Percentiles rank a stretch among this genome's conserved stretches.
Conservation (phyloP, 2,797 vertebrate species). For the Pampus argenteus region DNA sequence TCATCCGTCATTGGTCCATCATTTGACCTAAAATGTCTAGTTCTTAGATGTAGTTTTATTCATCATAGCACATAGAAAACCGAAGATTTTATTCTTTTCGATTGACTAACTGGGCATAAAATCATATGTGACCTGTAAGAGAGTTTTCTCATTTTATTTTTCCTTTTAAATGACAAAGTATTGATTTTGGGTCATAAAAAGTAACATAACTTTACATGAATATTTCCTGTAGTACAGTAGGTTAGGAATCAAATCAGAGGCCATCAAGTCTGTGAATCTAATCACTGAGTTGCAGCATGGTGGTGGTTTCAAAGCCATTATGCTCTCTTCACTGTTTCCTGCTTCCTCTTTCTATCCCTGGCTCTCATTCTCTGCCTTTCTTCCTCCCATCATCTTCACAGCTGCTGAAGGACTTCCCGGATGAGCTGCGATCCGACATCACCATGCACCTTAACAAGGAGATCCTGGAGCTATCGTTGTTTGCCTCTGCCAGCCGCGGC, state of each 20-base stretch:
- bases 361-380: slow-evolving; percentile 5
- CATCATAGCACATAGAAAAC: background rate
- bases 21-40: background rate
- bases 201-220: slow-evolving; percentile 12
- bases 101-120: background rate
- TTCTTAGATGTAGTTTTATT: background rate
- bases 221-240: slow-evolving; percentile 22
- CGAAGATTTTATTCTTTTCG: background rate
- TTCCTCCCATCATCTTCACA: slow-evolving; percentile 62
- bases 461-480: slow-evolving; percentile 95
- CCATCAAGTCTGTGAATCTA: slow-evolving; percentile 24
- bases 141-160: background rate
- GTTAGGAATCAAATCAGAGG: slow-evolving; percentile 20
- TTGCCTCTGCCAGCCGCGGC: slow-evolving; percentile 94
- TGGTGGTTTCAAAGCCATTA: slow-evolving; percentile 43
- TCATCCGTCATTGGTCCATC: background rate
- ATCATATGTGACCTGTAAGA: background rate
- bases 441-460: slow-evolving; percentile 99
- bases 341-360: slow-evolving; percentile 5
- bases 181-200: slow-evolving; percentile 16
- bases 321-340: slow-evolving; percentile 20
- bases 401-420: slow-evolving; percentile 98
- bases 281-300: slow-evolving; percentile 38
- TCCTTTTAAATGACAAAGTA: slow-evolving; percentile 3
- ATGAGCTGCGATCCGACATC: slow-evolving; percentile 97